Percentiles rank a stretch among this genome's conserved stretches.
Conservation (phyloP, 2,113 vertebrate genomes). For the Paracyprichromis sp. region DNA sequence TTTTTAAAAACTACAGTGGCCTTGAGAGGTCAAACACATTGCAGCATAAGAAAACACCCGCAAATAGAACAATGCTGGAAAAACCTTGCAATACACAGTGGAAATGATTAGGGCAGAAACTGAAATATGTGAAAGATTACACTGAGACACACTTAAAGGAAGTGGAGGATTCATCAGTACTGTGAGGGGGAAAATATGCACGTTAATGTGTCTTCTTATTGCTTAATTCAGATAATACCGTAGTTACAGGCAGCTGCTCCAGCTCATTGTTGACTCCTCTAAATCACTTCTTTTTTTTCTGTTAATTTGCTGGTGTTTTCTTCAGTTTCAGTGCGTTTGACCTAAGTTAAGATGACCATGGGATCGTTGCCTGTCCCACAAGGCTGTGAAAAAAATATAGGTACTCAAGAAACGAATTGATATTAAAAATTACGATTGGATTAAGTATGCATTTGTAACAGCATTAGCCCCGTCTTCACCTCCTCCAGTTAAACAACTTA, state of each 20-base stretch:
- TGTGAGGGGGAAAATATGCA: not conserved
- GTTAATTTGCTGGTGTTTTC: not conserved
- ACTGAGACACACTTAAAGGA: not conserved
- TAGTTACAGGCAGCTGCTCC: not conserved
- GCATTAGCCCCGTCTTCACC: accelerated
- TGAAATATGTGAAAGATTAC: not conserved
- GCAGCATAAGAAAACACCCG: accelerated
- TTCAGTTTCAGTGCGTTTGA: accelerated
- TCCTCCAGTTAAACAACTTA: accelerated
- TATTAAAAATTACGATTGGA: not conserved
- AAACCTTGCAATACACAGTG: accelerated
- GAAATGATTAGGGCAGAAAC: not conserved
- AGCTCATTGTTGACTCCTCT: not conserved
- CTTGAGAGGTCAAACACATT: not conserved
- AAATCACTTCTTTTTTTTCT: not conserved
- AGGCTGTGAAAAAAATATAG: not conserved
- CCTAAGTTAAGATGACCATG: not conserved
- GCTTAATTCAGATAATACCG: not conserved
- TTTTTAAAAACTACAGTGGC: accelerated
- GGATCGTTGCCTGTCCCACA: not conserved
- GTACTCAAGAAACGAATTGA: not conserved
- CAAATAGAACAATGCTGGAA: not conserved
- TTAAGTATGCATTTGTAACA: accelerated
- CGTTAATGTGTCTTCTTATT: not conserved
- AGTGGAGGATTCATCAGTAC: not conserved